phyloP scores from a whole-genome alignment of 2,797 vertebrate species.

The Anabas testudineus region DNA sequence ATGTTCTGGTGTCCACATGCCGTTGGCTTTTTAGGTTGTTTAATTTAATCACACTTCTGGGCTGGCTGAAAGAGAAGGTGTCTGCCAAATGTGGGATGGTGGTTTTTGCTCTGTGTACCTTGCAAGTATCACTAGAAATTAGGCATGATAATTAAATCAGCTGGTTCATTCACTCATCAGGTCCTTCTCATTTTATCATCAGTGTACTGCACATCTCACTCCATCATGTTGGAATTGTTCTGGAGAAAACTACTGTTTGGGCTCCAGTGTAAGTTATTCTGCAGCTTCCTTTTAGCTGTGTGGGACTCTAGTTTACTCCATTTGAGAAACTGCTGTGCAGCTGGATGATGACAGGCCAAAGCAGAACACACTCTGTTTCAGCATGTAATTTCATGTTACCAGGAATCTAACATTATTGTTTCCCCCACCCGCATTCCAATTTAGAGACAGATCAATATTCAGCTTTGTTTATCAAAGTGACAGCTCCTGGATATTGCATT shows the following conservation, averaged over 20 bases:
- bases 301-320: conserved; percentile 63
- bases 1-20: background rate
- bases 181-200: conserved; percentile 14
- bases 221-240: conserved; percentile 34
- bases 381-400: conserved; percentile 88
- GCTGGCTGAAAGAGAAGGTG: background rate
- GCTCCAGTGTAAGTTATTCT: conserved; percentile 42
- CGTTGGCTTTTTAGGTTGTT: background rate
- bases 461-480: conserved; percentile 89
- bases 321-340: conserved; percentile 77
- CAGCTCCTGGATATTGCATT: conserved; percentile 87
- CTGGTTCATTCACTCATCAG: conserved; percentile 2
- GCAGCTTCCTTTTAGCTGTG: conserved; percentile 52
- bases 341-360: conserved; percentile 82
- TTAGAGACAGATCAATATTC: conserved; percentile 88
- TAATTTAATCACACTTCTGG: background rate
- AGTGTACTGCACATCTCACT: conserved; percentile 4
- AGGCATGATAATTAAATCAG: conserved; percentile 17
- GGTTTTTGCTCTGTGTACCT: background rate
- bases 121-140: background rate
- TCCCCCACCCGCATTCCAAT: conserved; percentile 80
- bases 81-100: background rate
- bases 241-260: conserved; percentile 25
- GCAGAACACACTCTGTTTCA: conserved; percentile 82
- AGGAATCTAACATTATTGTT: conserved; percentile 88